Conservation (phyloP, 1,140 invertebrate genomes). For the Steinernema feltiae region DNA sequence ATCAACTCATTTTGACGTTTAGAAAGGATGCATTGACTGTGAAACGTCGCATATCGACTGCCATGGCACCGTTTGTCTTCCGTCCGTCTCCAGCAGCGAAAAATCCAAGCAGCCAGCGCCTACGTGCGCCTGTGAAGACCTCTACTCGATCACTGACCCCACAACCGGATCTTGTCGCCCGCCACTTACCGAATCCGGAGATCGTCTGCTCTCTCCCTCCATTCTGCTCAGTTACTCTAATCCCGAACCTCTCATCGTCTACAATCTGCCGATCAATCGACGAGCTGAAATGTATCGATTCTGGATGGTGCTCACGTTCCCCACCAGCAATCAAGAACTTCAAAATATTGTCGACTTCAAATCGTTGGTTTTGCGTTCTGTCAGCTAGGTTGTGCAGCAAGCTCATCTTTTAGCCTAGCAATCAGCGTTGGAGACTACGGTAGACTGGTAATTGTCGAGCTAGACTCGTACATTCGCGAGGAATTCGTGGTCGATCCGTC, state of each 20-base stretch:
- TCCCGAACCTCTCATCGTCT: neutral
- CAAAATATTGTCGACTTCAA: neutral
- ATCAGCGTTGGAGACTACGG: slow-evolving; percentile 2
- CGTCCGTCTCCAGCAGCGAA: neutral
- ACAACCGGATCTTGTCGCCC: neutral
- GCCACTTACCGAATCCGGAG: neutral
- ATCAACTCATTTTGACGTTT: neutral
- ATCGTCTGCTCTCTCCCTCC: neutral
- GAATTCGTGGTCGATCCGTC: neutral
- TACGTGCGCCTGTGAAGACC: neutral
- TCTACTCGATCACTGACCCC: neutral
- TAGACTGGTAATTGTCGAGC: neutral
- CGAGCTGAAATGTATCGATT: neutral
- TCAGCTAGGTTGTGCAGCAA: neutral
- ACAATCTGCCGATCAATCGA: neutral
- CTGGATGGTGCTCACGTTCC: neutral
- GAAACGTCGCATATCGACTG: neutral
- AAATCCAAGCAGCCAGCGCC: neutral
- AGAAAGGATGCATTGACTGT: neutral
- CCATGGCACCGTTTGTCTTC: neutral
- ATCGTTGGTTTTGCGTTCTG: neutral
- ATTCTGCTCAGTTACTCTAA: neutral
- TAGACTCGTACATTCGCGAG: neutral
- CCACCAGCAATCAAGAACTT: neutral
- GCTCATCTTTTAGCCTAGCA: neutral